phyloP scores from a whole-genome alignment of 2,113 vertebrate genomes.

The Sula dactylatra region DNA sequence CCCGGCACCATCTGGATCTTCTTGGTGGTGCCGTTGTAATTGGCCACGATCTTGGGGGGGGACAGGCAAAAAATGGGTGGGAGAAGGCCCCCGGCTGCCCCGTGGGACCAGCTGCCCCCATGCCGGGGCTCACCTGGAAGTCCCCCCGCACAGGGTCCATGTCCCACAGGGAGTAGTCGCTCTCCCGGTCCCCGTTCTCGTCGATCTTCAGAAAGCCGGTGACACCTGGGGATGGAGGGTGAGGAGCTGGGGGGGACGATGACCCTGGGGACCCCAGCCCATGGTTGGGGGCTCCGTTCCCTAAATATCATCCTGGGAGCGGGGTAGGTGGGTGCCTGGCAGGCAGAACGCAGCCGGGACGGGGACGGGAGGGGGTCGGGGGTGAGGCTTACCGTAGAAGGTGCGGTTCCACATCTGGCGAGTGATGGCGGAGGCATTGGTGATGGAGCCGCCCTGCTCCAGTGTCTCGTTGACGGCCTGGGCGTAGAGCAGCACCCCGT shows the following conservation, averaged over 20 bases:
- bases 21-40: constrained; percentile 84
- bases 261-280: neutral
- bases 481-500: constrained; percentile 74
- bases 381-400: constrained; percentile 64
- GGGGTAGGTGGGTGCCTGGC: accelerated
- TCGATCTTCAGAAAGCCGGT: constrained; percentile 85
- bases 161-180: constrained; percentile 91
- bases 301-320: neutral
- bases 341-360: neutral
- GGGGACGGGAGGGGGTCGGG: accelerated
- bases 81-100: accelerated
- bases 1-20: constrained; percentile 75
- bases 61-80: neutral
- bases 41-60: constrained; percentile 77
- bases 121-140: constrained; percentile 75
- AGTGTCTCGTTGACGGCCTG: constrained; percentile 75
- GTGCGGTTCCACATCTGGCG: constrained; percentile 77
- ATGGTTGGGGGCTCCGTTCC: neutral
- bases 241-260: neutral
- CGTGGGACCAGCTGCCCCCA: accelerated
- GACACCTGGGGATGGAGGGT: constrained; percentile 72
- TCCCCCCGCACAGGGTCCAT: constrained; percentile 75
- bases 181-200: constrained; percentile 84
- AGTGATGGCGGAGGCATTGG: constrained; percentile 59
- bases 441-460: constrained; percentile 46